Evolutionary conservation across 2,113 vertebrate species (phyloP).

Genomic region (Pyrgilauda ruficollis): DNA sequence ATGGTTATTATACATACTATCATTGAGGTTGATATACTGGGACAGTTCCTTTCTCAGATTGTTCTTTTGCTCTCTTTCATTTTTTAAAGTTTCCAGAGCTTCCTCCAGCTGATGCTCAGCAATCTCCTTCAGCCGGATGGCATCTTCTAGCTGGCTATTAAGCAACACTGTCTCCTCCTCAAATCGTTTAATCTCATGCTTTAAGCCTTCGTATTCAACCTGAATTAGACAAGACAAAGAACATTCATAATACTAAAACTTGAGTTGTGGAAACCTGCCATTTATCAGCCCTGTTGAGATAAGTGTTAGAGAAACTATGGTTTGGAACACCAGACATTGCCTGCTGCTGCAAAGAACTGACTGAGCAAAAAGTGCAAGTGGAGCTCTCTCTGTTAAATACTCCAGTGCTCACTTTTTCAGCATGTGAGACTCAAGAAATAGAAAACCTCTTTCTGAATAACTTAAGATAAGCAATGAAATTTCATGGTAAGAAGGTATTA

Average conservation of each 20-base stretch:
- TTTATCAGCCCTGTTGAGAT: constrained; percentile 17
- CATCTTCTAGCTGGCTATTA: constrained; percentile 96
- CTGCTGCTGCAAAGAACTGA: neutral
- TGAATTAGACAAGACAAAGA: constrained; percentile 77
- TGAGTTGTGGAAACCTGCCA: constrained; percentile 69
- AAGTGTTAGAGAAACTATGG: neutral
- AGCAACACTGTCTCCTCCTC: constrained; percentile 95
- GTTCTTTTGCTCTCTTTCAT: constrained; percentile 95
- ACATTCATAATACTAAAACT: constrained; percentile 77
- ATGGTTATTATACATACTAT: constrained; percentile 89
- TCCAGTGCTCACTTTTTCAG: neutral
- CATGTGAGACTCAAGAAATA: neutral
- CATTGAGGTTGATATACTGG: constrained; percentile 89
- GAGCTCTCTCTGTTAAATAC: neutral
- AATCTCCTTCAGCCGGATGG: constrained; percentile 93
- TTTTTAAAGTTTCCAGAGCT: constrained; percentile 92
- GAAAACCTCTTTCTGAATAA: neutral
- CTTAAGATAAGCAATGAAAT: neutral
- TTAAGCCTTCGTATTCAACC: constrained; percentile 98
- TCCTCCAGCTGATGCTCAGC: constrained; percentile 92
- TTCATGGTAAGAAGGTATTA: neutral
- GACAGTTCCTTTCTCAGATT: constrained; percentile 92
- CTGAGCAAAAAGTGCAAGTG: neutral
- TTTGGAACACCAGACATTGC: neutral
- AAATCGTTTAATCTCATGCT: constrained; percentile 96